Conservation (phyloP, 2,888 invertebrate genomes). For the Rhynchonema sp. region DNA sequence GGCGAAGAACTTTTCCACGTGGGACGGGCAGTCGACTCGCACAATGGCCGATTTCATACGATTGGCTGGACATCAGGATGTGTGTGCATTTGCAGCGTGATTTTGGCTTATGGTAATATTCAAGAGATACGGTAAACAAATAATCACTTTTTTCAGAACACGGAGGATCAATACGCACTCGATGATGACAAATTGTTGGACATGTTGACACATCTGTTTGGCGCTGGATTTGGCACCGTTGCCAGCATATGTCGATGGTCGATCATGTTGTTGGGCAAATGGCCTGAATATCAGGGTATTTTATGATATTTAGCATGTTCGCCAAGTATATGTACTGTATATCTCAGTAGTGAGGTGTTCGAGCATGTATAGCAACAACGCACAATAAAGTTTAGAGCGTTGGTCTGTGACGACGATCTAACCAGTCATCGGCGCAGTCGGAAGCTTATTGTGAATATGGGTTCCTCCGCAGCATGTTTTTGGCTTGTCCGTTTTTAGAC, state of each 20-base stretch:
- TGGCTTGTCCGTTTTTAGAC: too few species aligned
- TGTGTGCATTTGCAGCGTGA: neutral
- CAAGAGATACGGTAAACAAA: too few species aligned
- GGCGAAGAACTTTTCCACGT: neutral
- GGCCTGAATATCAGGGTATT: slow-evolving; percentile 2
- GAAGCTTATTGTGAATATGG: too few species aligned
- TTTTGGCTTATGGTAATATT: too few species aligned
- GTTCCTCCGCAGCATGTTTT: too few species aligned
- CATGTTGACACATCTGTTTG: slow-evolving; percentile 5
- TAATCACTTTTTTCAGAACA: neutral
- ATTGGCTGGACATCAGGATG: neutral
- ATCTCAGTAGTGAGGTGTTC: too few species aligned
- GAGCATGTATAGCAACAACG: too few species aligned
- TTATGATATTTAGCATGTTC: too few species aligned
- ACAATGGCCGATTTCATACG: slow-evolving; percentile 3
- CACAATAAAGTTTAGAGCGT: too few species aligned
- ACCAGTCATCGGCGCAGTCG: too few species aligned
- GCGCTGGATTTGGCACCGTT: slow-evolving; percentile 8
- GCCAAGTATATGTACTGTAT: too few species aligned
- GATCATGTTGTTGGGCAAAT: slow-evolving; percentile 1
- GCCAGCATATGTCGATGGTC: slow-evolving; percentile 5
- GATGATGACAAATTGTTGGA: neutral
- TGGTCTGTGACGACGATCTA: too few species aligned
- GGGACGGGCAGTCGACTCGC: slow-evolving; percentile 1
- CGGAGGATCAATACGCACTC: neutral